Conservation (phyloP, 2,888 invertebrate species). For the Parnassius apollo region DNA sequence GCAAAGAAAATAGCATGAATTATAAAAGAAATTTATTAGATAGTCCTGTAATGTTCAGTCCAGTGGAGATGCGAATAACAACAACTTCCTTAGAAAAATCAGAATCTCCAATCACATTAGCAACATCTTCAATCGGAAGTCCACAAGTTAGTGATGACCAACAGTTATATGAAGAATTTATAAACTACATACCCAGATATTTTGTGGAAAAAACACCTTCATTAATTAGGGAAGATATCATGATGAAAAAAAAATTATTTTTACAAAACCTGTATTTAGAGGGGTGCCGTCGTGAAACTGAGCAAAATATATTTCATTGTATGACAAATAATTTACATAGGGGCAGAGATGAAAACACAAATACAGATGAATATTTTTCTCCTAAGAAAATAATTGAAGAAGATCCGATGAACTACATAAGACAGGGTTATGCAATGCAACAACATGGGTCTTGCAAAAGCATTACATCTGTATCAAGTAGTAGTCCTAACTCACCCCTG, state of each 20-base stretch:
- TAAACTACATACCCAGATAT: conserved; percentile 48
- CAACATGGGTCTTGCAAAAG: conserved; percentile 19
- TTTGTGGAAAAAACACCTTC: conserved; percentile 41
- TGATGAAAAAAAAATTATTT: conserved; percentile 40
- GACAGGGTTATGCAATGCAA: conserved; percentile 30
- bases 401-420: conserved; percentile 49
- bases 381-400: conserved; percentile 38
- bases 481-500: conserved; percentile 13
- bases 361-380: not conserved
- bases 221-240: conserved; percentile 44
- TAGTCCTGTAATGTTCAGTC: conserved; percentile 38
- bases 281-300: conserved; percentile 36
- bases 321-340: conserved; percentile 25
- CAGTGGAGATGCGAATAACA: conserved; percentile 18
- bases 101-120: conserved; percentile 20
- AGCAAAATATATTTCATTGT: conserved; percentile 35
- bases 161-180: conserved; percentile 51
- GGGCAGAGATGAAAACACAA: not conserved
- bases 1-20: conserved; percentile 9
- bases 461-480: conserved; percentile 4
- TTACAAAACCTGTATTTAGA: conserved; percentile 44
- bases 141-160: conserved; percentile 35
- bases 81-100: conserved; percentile 11
- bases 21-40: conserved; percentile 24
- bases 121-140: conserved; percentile 29